Evolutionary conservation across 1,140 invertebrate species (phyloP).

Genomic region (Argopecten irradians): DNA sequence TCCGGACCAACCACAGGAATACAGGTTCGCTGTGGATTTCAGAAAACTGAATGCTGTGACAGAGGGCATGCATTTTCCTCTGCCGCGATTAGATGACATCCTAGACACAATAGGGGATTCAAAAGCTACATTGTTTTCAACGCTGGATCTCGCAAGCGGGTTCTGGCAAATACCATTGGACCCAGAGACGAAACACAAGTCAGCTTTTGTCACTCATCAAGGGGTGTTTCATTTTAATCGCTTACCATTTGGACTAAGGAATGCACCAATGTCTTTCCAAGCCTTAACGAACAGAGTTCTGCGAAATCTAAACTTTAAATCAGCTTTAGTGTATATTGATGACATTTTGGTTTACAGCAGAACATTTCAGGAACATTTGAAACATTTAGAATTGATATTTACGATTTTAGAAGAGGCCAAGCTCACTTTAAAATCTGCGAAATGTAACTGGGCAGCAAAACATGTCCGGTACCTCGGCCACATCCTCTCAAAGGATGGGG

Average conservation of each 20-base stretch:
- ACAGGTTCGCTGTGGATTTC: constrained; percentile 50
- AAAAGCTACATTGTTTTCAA: constrained; percentile 34
- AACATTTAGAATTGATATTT: not conserved
- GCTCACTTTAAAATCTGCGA: no score
- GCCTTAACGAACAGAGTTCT: no score
- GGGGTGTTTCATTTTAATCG: constrained; percentile 32
- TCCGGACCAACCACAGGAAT: no score
- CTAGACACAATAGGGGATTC: constrained; percentile 35
- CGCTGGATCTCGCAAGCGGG: no score
- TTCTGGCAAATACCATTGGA: constrained; percentile 49
- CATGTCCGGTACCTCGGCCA: no score
- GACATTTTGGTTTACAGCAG: not conserved
- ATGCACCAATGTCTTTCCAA: not conserved
- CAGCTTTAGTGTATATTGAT: no score
- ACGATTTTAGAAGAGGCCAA: no score
- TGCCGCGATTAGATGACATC: constrained; percentile 42
- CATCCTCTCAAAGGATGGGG: no score
- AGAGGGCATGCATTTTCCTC: constrained; percentile 38
- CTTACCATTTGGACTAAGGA: constrained; percentile 28
- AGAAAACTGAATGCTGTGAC: constrained; percentile 50
- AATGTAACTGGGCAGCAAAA: no score
- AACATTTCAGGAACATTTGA: not conserved
- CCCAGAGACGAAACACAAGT: constrained; percentile 28
- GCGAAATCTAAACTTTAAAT: no score
- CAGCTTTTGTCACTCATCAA: no score